phyloP scores from a whole-genome alignment of 2,797 vertebrate species.

The Lepus townsendii region DNA sequence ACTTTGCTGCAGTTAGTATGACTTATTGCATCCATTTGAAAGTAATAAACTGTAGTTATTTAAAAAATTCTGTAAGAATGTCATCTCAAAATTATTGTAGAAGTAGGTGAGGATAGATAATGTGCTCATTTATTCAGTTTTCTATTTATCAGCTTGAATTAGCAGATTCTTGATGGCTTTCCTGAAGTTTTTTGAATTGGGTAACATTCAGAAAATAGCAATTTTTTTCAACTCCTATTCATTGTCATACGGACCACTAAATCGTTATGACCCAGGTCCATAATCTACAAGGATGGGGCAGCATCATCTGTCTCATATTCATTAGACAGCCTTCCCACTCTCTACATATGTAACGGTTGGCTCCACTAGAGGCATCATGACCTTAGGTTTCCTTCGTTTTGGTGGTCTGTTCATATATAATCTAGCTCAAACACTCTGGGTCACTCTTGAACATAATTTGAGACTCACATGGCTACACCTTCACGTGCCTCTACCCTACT shows the following conservation, averaged over 20 bases:
- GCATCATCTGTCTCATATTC: not conserved
- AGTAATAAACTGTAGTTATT: slow-evolving; percentile 78
- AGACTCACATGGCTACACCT: not conserved
- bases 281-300: not conserved
- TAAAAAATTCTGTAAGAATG: slow-evolving; percentile 68
- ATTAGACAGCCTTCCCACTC: not conserved
- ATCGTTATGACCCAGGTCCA: not conserved
- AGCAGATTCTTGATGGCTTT: slow-evolving; percentile 51
- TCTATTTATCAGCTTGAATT: slow-evolving; percentile 41
- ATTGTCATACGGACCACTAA: not conserved
- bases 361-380: not conserved
- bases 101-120: slow-evolving; percentile 61
- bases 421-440: not conserved
- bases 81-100: slow-evolving; percentile 67
- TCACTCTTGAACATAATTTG: not conserved
- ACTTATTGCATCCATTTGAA: slow-evolving; percentile 77
- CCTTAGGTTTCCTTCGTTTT: slow-evolving; percentile 37
- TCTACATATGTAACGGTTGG: not conserved
- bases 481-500: not conserved
- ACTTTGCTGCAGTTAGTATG: slow-evolving; percentile 75
- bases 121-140: slow-evolving; percentile 56
- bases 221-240: not conserved
- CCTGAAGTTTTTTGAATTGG: not conserved
- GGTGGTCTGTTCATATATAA: not conserved
- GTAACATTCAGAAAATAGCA: slow-evolving; percentile 18